Percentiles rank a stretch among this genome's conserved stretches.
These are phyloP conservation scores for Barypeithes pellucidus DNA, from an alignment of 2,888 invertebrate species.

Conservation along the genomic window DNA sequence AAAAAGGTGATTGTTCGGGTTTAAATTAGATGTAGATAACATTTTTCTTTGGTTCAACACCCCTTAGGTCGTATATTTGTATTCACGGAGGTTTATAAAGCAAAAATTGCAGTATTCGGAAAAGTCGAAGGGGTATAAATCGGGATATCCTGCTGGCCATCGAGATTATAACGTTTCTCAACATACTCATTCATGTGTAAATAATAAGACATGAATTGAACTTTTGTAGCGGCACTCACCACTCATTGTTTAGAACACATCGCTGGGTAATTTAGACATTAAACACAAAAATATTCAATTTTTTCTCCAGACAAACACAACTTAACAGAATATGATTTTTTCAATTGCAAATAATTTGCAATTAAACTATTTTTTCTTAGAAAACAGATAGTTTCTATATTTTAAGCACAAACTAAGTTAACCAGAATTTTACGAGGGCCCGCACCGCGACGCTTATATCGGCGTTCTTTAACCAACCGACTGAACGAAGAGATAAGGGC, in stretches of 20 bases:
- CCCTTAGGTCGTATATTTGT: not conserved
- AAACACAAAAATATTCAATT: too few species aligned
- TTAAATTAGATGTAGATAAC: not conserved
- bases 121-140: not conserved
- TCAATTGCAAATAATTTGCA: too few species aligned
- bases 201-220: too few species aligned
- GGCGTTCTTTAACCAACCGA: slow-evolving; percentile 45
- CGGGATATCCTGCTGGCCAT: not conserved
- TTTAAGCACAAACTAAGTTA: not conserved
- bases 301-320: too few species aligned
- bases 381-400: too few species aligned
- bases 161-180: too few species aligned
- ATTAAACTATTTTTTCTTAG: too few species aligned
- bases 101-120: not conserved
- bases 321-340: too few species aligned
- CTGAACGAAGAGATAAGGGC: slow-evolving; percentile 31
- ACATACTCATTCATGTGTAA: too few species aligned
- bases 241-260: too few species aligned
- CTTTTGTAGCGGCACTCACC: too few species aligned
- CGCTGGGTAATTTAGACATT: too few species aligned
- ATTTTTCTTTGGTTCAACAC: not conserved
- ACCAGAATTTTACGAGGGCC: slow-evolving; percentile 16
- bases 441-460: slow-evolving; percentile 33
- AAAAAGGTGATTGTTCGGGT: not conserved
- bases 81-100: not conserved